Evolutionary conservation across 37 sponge, comb jelly and placozoan genomes (phyloP), one percentile per base, ranked within the genome.

Genomic region (Aphrocallistes beatrix): DNA sequence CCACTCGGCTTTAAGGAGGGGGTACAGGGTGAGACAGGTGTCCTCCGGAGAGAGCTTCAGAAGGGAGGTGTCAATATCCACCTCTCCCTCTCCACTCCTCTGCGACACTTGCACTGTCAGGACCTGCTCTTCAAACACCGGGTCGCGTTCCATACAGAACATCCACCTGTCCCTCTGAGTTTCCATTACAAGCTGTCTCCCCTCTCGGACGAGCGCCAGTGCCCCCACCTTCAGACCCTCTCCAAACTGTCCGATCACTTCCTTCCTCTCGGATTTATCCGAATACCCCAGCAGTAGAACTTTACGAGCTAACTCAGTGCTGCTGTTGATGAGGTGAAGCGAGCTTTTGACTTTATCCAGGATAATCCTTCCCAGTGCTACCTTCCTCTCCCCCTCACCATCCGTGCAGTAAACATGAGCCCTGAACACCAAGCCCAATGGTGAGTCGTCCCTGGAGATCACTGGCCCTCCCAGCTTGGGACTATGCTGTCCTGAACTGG

Each of bases 171-270:
- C 88, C n/a, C 39, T 36, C 19, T 85, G 75, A n/a, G 91, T 90
- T 17, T 82, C 38, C 69, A 90, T 47, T 28, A 39, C 38, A 8
- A 90, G 88, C 1, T 48, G 36, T 60, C 85, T 50, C 0, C 86
- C 84, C 17, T 36, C 69, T 3, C 91, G 88, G 28, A 88, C 40
- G 16, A 90, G 51, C 23, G 88, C 86, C 38, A 90, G 82, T 0
- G 91, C 85, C 23, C 91, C 91, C 13, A 90, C n/a, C 60, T 90
- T 90, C 39, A 90, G 38, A 0, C 91, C 91, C 86, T 90, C 91
- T 85, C 91, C 91, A 88, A 90, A 90, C 86, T 90, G 84, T 48
- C 91, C 91, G 51, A 90, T 90, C 8, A 90, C 86, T 6, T 88
- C 88, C 39, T 88, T 38, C 23, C 87, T 82, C 6, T 85, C 40